phyloP scores from a whole-genome alignment of 2,888 invertebrate genomes.

The Chrysolina oricalcia region DNA sequence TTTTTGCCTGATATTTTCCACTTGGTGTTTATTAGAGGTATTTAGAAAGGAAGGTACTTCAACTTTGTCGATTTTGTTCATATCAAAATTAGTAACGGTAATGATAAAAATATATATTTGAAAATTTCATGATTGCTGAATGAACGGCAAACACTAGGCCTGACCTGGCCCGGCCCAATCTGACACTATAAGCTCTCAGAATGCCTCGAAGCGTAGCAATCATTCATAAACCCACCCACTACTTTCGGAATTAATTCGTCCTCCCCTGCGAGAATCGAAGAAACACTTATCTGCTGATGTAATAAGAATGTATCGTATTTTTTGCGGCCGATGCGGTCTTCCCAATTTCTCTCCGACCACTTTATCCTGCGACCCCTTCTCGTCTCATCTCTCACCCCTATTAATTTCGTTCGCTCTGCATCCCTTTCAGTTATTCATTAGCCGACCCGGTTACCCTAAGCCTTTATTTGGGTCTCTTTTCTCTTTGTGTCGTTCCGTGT shows the following conservation, averaged over 20 bases:
- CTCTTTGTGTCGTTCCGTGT: background rate
- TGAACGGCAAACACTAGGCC: too few relatives aligned
- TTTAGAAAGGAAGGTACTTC: too few relatives aligned
- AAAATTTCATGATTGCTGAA: too few relatives aligned
- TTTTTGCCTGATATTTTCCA: too few relatives aligned
- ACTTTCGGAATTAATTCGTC: background rate
- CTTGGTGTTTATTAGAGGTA: too few relatives aligned
- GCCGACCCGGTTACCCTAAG: slow-evolving; percentile 14
- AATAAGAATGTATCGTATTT: slow-evolving; percentile 16
- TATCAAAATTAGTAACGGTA: too few relatives aligned
- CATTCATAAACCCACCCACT: background rate
- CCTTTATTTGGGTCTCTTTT: slow-evolving; percentile 28
- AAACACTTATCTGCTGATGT: slow-evolving; percentile 5
- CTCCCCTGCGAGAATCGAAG: background rate
- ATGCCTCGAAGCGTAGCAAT: background rate
- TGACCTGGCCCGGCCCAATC: too few relatives aligned
- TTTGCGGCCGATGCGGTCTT: slow-evolving; percentile 1
- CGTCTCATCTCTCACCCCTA: slow-evolving; percentile 26
- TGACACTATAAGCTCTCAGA: too few relatives aligned
- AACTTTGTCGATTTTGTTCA: too few relatives aligned
- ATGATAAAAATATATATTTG: too few relatives aligned
- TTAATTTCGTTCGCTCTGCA: slow-evolving; percentile 16
- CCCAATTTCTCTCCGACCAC: background rate
- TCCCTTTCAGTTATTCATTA: slow-evolving; percentile 32
- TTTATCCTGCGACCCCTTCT: background rate